These are phyloP conservation scores for Penaeus monodon DNA, from an alignment of 2,888 invertebrate species.

Conservation along the genomic window DNA sequence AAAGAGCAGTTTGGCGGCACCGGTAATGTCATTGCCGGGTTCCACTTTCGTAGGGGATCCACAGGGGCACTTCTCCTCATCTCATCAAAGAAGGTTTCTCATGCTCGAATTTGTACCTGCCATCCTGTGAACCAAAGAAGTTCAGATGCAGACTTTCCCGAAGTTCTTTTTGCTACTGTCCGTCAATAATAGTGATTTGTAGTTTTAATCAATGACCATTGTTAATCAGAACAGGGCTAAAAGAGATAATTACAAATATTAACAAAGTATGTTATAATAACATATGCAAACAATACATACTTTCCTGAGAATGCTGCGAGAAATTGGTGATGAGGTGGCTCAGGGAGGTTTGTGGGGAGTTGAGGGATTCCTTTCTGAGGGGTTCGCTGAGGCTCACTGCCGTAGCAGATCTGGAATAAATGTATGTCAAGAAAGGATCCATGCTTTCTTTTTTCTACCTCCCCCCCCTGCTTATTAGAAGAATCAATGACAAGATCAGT, in stretches of 20 bases:
- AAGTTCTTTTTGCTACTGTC: background rate
- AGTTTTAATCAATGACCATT: no score
- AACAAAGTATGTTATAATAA: no score
- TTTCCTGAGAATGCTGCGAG: slow-evolving; percentile 88
- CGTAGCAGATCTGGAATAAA: slow-evolving; percentile 80
- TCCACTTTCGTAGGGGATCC: slow-evolving; percentile 96
- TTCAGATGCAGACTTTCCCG: background rate
- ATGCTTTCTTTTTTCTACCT: no score
- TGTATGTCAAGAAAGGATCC: background rate
- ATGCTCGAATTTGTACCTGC: slow-evolving; percentile 87
- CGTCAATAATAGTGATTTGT: no score
- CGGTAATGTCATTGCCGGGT: slow-evolving; percentile 91
- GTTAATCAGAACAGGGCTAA: no score
- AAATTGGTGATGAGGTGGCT: slow-evolving; percentile 99
- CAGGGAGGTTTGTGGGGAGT: slow-evolving; percentile 91
- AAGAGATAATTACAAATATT: no score
- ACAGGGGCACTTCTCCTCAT: slow-evolving; percentile 90
- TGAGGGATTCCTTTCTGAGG: slow-evolving; percentile 92
- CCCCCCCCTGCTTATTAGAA: no score
- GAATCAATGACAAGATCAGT: no score
- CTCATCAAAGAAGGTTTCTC: slow-evolving; percentile 93
- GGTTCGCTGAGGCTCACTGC: slow-evolving; percentile 98
- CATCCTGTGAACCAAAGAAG: slow-evolving; percentile 71
- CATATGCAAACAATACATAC: slow-evolving; percentile 65
- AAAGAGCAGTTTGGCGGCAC: slow-evolving; percentile 96